A percentile compares a stretch with the other conserved stretches of the same genome.
Evolutionary conservation across 2,113 vertebrate genomes (phyloP).

Genomic region (Microcebus lehilahytsara): DNA sequence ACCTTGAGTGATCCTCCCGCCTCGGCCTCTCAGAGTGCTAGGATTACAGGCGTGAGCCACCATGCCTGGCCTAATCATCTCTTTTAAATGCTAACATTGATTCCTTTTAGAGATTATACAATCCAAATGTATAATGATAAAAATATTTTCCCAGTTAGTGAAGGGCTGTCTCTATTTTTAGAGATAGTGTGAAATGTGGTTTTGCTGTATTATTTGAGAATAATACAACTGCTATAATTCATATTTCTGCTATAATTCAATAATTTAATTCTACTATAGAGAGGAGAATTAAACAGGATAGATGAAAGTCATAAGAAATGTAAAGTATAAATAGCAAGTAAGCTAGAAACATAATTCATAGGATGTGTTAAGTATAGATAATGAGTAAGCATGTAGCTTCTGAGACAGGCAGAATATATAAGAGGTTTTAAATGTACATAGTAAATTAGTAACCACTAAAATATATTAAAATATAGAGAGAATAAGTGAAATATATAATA

Average conservation of each 20-base stretch:
- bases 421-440: not conserved
- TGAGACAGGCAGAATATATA: not conserved
- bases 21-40: too few relatives aligned
- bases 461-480: not conserved
- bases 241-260: not conserved
- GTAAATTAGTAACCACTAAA: not conserved
- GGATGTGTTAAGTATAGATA: not conserved
- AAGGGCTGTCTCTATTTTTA: not conserved
- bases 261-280: not conserved
- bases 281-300: too few relatives aligned
- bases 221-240: not conserved
- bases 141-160: not conserved
- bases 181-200: not conserved
- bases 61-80: not conserved
- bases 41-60: too few relatives aligned
- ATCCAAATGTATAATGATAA: not conserved
- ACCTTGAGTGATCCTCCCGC: too few relatives aligned
- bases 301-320: too few relatives aligned
- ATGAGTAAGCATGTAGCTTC: not conserved
- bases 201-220: conserved; percentile 1
- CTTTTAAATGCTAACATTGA: not conserved
- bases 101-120: conserved; percentile 34
- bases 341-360: not conserved
- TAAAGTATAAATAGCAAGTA: too few relatives aligned
- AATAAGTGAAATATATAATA: not conserved